phyloP scores from a whole-genome alignment of 2,888 invertebrate species.

The Terebella lapidaria region DNA sequence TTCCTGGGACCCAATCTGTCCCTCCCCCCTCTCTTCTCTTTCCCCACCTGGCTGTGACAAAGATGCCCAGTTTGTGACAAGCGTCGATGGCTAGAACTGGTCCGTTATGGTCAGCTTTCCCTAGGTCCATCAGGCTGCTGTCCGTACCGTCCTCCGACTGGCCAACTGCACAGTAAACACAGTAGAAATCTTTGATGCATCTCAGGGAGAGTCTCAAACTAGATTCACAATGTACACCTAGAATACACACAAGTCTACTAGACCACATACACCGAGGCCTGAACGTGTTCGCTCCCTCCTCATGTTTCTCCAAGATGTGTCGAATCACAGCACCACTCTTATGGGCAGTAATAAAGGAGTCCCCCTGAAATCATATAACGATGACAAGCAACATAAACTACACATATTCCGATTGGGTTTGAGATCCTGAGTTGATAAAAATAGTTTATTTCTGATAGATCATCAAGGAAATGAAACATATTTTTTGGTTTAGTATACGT shows the following conservation, averaged over 20 bases:
- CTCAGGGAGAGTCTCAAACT: too few species aligned
- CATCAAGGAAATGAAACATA: too few species aligned
- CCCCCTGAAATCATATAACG: conserved; percentile 27
- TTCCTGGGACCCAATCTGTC: too few species aligned
- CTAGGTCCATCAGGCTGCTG: background rate
- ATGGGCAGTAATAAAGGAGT: conserved; percentile 39
- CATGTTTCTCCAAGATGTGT: conserved; percentile 22
- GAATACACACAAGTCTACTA: background rate
- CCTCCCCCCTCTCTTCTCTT: too few species aligned
- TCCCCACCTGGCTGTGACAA: conserved; percentile 45
- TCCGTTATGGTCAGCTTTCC: conserved; percentile 32
- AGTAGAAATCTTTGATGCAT: too few species aligned
- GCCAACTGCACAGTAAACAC: background rate
- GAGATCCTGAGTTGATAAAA: too few species aligned
- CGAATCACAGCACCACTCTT: conserved; percentile 35
- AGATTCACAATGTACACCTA: too few species aligned
- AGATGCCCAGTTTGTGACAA: conserved; percentile 30
- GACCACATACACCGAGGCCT: background rate
- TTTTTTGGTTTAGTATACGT: too few species aligned
- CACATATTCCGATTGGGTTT: too few species aligned
- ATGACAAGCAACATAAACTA: too few species aligned
- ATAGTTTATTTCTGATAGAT: too few species aligned
- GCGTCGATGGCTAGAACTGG: conserved; percentile 41
- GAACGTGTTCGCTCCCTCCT: background rate
- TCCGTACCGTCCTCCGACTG: background rate